Evolutionary conservation across 2,888 invertebrate genomes (phyloP), one percentile per base, ranked within the genome.

Genomic region (Tholera decimalis): DNA sequence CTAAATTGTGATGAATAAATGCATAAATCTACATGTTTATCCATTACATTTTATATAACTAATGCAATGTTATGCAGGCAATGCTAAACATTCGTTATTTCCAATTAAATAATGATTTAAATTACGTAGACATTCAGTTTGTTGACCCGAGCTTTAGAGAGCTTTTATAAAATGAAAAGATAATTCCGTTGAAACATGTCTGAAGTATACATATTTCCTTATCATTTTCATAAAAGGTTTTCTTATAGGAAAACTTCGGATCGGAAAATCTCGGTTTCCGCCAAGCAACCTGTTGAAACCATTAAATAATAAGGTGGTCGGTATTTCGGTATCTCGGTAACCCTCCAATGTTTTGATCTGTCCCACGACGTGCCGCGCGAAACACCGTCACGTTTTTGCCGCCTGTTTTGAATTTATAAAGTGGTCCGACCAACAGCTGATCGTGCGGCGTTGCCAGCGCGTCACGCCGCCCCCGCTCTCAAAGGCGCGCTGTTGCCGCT

Each of bases 401-500:
- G 89, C 91, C 91, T 92, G 93, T 91, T 93, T 92, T 92, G 92
- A 93, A 92, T 93, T 89, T 92, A 91, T 90, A 90, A 89, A 88
- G 84, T 85, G 85, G 82, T 83, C 83, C 83, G 85, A 78, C 88
- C 89, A 94, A 93, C 94, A 94, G 94, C 94, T 94, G 94, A 94
- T 94, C 88, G 90, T 30, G 85, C 88, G 86, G 74, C 67, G 92
- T 91, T 92, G 92, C 91, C 88, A 80, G 82, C 75, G 79, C 77
- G 73, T 44, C 18, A 28, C 67, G 44, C 77, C 80, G 71, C 84
- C 80, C 77, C 83, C 84, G 81, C 85, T 73, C 85, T 82, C 81
- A 68, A 67, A 73, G 79, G 79, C 72, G 87, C 90, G 86, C 63
- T 83, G 93, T 92, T 93, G 93, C 90, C 93, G 82, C 83, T 85